Evolutionary conservation across 2,797 vertebrate genomes (phyloP), one percentile per base, ranked within the genome.

Genomic region (Poecilia wingei): DNA sequence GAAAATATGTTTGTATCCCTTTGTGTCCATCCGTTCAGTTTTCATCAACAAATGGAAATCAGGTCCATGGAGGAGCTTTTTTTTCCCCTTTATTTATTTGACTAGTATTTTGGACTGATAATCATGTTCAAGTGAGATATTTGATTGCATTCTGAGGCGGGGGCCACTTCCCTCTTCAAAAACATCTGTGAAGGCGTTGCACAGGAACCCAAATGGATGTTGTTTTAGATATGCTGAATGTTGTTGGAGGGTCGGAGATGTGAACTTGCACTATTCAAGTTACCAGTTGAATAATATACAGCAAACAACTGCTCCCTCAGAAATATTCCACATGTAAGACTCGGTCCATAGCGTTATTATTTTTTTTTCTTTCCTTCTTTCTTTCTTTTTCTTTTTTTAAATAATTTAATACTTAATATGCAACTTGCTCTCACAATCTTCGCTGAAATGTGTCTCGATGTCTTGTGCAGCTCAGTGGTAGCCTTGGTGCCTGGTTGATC

Each of bases 341-440:
- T 33, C 75, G 86, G 88, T 89, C 89, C 83, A 82, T 79, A 87
- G 87, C 31, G 31, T 31, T 94, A 92, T 92, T 88, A 92, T 81
- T 94, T 81, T 90, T 83, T 92, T 82, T 83, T 84, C 87, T 88
- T 90, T 86, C 92, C 84, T 83, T 53, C 80, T 85, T 88, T 94
- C 82, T 88, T 83, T 93, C 82, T 83, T 83, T 88, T 86, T 90
- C 84, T 92, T 86, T 84, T 51, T 80, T 86, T 87, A 87, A 76
- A 89, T 91, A 92, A 87, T 90, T 88, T 84, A 93, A 94, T 92
- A 91, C 94, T 96, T 97, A 90, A 93, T 95, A 98, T 98, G 96
- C 97, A 97, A 96, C 94, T 97, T 96, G 95, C 95, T 97, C 94
- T 95, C 95, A 96, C 96, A 96, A 96, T 96, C 97, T 94, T 96